phyloP scores from a whole-genome alignment of 2,888 invertebrate genomes.

The Alviniconcha strummeri region DNA sequence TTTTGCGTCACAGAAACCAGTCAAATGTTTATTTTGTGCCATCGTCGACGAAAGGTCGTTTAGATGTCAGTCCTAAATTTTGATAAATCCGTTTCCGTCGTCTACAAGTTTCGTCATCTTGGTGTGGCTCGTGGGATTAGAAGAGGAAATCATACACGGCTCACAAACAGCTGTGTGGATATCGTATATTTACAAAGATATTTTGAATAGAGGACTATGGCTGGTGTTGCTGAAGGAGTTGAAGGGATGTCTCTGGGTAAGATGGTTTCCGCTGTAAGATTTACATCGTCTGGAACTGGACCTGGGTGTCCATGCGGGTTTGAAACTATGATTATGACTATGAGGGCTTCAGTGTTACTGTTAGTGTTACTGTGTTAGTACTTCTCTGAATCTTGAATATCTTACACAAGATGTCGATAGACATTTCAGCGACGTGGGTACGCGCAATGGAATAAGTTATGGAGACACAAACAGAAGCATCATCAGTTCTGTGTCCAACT shows the following conservation, averaged over 20 bases:
- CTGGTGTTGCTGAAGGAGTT: constrained; percentile 44
- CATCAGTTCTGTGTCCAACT: no score
- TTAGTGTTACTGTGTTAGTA: neutral
- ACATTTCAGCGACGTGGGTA: no score
- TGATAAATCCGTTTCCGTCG: neutral
- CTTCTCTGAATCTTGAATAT: neutral
- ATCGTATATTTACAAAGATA: no score
- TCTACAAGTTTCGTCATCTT: constrained; percentile 15
- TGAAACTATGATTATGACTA: neutral
- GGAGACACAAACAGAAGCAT: no score
- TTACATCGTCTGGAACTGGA: neutral
- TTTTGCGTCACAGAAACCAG: neutral
- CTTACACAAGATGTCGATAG: no score
- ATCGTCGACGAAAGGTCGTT: neutral
- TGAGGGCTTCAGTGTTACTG: neutral
- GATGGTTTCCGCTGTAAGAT: neutral
- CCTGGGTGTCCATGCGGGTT: neutral
- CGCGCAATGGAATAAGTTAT: no score
- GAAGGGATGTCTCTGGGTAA: constrained; percentile 50
- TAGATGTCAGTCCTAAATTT: neutral
- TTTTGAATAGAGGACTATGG: constrained; percentile 34
- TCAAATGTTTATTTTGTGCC: neutral
- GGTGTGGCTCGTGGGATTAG: neutral
- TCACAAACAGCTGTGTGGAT: neutral
- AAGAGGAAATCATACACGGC: neutral